phyloP scores from a whole-genome alignment of 2,113 vertebrate genomes.

The Toxotes jaculatrix region DNA sequence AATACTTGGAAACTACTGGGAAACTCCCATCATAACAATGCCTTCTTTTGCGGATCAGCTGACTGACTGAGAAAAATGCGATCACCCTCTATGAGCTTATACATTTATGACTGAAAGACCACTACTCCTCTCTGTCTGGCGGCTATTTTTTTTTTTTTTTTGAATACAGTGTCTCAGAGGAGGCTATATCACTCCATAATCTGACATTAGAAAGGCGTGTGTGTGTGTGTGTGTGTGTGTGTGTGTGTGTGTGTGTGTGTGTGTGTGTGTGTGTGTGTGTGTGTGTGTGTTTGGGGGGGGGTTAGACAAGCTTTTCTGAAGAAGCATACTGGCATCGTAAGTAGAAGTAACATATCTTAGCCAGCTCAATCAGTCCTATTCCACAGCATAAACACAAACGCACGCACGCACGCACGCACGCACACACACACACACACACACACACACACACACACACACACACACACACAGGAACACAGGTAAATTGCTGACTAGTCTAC shows the following conservation, averaged over 20 bases:
- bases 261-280: no score
- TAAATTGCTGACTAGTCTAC: background rate
- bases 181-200: no score
- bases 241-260: no score
- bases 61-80: background rate
- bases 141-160: no score
- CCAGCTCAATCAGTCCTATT: background rate
- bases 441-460: background rate
- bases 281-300: no score
- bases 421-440: background rate
- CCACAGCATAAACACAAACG: background rate
- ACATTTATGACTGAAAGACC: background rate
- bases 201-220: no score
- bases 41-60: background rate
- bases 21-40: background rate
- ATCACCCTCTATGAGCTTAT: background rate
- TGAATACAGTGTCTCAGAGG: no score
- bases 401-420: background rate
- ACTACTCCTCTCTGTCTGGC: no score
- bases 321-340: no score
- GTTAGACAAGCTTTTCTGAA: no score
- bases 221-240: no score
- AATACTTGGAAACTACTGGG: no score
- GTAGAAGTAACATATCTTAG: background rate
- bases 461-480: background rate